These are phyloP conservation scores for Melanotus villosus DNA, from an alignment of 2,888 invertebrate genomes.

Conservation along the genomic window DNA sequence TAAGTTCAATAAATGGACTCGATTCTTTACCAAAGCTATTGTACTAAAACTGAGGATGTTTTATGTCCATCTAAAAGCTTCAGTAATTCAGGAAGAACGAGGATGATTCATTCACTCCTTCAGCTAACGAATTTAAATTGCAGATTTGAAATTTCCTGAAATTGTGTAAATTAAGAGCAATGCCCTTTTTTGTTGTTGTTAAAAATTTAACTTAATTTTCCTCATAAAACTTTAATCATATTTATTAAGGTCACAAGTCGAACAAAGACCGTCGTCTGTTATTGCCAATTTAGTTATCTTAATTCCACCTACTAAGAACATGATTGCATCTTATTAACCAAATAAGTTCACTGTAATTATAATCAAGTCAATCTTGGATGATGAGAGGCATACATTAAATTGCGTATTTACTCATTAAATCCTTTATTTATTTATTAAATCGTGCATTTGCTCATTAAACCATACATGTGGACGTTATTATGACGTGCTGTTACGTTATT, in stretches of 20 bases:
- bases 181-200: conserved; percentile 22
- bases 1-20: neutral
- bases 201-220: conserved; percentile 24
- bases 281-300: conserved; percentile 7
- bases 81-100: neutral
- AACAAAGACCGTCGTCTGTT: conserved; percentile 6
- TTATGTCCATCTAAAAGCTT: no score
- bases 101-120: neutral
- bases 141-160: conserved; percentile 22
- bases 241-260: conserved; percentile 16
- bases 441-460: no score
- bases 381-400: neutral
- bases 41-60: no score
- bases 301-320: conserved; percentile 8
- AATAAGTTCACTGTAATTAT: conserved; percentile 13
- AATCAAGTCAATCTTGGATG: neutral
- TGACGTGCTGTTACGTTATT: neutral
- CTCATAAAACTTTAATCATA: conserved; percentile 25
- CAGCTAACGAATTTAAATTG: neutral
- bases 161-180: conserved; percentile 24
- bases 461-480: no score
- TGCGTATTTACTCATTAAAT: neutral
- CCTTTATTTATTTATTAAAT: neutral
- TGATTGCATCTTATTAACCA: conserved; percentile 18
- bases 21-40: neutral